Percentiles rank a stretch among this genome's conserved stretches.
phyloP scores from a whole-genome alignment of 2,113 vertebrate genomes.

The Lepisosteus oculatus region DNA sequence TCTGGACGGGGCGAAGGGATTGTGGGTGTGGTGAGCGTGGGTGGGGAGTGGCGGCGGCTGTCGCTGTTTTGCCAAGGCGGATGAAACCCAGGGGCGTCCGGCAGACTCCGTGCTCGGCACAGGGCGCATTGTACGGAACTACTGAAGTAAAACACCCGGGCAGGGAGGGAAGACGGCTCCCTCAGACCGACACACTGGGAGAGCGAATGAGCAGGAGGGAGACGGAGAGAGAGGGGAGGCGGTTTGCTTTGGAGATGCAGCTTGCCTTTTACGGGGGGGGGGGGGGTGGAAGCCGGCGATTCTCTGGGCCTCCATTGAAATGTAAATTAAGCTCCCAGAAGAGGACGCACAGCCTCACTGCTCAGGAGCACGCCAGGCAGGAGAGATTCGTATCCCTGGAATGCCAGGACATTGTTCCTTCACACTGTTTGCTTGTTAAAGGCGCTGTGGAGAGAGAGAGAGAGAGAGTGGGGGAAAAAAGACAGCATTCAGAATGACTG shows the following conservation, averaged over 20 bases:
- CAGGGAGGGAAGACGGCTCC: too few species aligned
- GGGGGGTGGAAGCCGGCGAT: background rate
- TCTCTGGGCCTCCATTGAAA: constrained; percentile 19
- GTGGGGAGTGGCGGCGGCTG: background rate
- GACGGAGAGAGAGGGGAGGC: background rate
- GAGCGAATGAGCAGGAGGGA: background rate
- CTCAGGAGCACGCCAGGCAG: constrained; percentile 8
- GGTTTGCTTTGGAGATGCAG: constrained; percentile 19
- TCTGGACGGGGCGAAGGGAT: too few species aligned
- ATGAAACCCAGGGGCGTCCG: constrained; percentile 13
- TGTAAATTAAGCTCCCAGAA: constrained; percentile 16
- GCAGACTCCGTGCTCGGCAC: constrained; percentile 17
- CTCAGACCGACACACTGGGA: too few species aligned
- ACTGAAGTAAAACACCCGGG: constrained; percentile 20
- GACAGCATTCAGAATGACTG: constrained; percentile 21
- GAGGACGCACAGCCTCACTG: constrained; percentile 13
- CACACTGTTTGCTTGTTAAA: constrained; percentile 17
- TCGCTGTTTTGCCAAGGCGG: background rate
- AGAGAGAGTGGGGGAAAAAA: constrained; percentile 9
- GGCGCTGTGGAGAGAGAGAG: constrained; percentile 17
- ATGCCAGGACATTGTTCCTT: constrained; percentile 16
- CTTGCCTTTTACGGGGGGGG: constrained; percentile 7
- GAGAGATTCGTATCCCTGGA: constrained; percentile 11
- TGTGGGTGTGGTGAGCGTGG: too few species aligned
- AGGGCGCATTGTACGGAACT: constrained; percentile 22